Evolutionary conservation across 2,888 invertebrate genomes (phyloP).

Genomic region (Pandemis heparana): DNA sequence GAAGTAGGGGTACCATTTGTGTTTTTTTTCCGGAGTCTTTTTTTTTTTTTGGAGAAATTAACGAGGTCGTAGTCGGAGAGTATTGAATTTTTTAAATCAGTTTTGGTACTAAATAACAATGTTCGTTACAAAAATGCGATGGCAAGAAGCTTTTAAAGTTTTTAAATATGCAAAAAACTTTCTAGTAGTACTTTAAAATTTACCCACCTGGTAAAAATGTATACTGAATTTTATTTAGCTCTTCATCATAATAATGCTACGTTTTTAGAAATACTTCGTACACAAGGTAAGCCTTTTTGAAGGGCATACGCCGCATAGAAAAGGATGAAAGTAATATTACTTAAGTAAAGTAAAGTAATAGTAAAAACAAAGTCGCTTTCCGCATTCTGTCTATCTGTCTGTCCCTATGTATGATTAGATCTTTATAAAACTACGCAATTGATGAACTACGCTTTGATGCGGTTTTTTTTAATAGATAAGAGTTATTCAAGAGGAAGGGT

Average conservation of each 20-base stretch:
- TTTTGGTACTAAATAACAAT: background rate
- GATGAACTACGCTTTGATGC: no score
- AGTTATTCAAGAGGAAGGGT: no score
- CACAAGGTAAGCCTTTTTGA: no score
- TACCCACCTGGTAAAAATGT: background rate
- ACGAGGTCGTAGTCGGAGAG: background rate
- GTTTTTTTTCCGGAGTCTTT: background rate
- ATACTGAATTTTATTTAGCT: background rate
- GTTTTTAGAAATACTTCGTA: no score
- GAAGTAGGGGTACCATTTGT: background rate
- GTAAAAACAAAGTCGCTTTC: no score
- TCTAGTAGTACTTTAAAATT: constrained; percentile 11
- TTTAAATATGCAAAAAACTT: constrained; percentile 29
- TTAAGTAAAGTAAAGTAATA: no score
- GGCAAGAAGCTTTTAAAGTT: constrained; percentile 16
- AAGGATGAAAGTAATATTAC: no score
- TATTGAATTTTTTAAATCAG: background rate
- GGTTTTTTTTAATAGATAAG: no score
- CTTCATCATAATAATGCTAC: background rate
- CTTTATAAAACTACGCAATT: no score
- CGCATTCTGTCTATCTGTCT: no score
- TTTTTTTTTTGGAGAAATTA: background rate
- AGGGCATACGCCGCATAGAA: no score
- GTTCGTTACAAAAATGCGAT: background rate
- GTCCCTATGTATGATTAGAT: no score